phyloP scores from a whole-genome alignment of 2,888 invertebrate genomes.

The Ischnus inquisitorius region DNA sequence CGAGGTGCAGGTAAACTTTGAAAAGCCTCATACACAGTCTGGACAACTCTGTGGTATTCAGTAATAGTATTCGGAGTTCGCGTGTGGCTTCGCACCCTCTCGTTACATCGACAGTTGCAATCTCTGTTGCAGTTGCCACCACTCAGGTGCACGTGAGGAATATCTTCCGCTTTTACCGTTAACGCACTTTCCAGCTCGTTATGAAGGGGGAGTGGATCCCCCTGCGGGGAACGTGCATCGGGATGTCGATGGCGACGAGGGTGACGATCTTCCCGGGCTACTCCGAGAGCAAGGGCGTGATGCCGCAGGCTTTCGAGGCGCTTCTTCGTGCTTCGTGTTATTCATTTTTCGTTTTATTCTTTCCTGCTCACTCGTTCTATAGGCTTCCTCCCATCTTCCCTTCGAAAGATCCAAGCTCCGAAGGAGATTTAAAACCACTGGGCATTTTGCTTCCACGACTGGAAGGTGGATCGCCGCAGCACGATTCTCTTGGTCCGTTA shows the following conservation, averaged over 20 bases:
- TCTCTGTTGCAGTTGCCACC: slow-evolving; percentile 27
- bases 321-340: slow-evolving; percentile 18
- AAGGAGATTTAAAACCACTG: slow-evolving; percentile 31
- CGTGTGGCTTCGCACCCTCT: slow-evolving; percentile 58
- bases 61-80: slow-evolving; percentile 37
- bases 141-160: slow-evolving; percentile 11
- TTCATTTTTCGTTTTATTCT: slow-evolving; percentile 37
- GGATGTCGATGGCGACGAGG: slow-evolving; percentile 55
- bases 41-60: background rate
- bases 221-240: slow-evolving; percentile 29
- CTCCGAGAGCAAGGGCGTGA: slow-evolving; percentile 16
- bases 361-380: slow-evolving; percentile 12
- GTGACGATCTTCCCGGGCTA: slow-evolving; percentile 55
- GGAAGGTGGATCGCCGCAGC: slow-evolving; percentile 26
- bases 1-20: slow-evolving; percentile 38
- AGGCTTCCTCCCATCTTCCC: background rate
- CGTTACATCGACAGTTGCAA: slow-evolving; percentile 45
- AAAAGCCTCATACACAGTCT: slow-evolving; percentile 21
- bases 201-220: slow-evolving; percentile 10
- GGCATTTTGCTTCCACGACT: background rate
- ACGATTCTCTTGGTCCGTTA: slow-evolving; percentile 72
- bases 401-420: slow-evolving; percentile 19
- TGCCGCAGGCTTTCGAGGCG: slow-evolving; percentile 39
- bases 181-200: slow-evolving; percentile 23
- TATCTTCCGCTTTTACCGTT: slow-evolving; percentile 39